Evolutionary conservation across 2,797 vertebrate genomes (phyloP).

Genomic region (Silurus aristotelis): DNA sequence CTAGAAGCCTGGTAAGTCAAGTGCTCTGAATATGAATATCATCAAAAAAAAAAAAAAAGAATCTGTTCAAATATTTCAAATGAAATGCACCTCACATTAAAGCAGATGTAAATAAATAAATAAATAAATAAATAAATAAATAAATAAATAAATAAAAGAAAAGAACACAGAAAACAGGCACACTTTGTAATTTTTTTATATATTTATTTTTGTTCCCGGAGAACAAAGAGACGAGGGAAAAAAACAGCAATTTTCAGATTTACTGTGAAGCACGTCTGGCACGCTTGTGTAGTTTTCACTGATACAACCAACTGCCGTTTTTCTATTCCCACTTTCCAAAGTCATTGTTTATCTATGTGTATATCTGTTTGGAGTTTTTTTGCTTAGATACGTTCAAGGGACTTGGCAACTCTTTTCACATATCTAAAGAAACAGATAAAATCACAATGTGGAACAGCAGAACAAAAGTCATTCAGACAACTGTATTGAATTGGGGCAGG

Average conservation of each 20-base stretch:
- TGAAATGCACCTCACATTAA: conserved; percentile 28
- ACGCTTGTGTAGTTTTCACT: not conserved
- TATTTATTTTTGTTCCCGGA: conserved; percentile 4
- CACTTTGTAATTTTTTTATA: not conserved
- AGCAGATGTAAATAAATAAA: conserved; percentile 4
- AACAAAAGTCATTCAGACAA: conserved; percentile 55
- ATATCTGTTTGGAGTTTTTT: conserved; percentile 26
- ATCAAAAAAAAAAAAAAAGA: not conserved
- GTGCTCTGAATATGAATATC: conserved; percentile 13
- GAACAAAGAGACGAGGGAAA: conserved; percentile 34
- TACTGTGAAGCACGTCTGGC: not conserved
- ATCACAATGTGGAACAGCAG: conserved; percentile 53
- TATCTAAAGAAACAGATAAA: conserved; percentile 41
- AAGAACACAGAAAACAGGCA: not conserved
- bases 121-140: too few species aligned
- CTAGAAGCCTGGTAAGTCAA: not conserved
- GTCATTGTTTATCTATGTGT: conserved; percentile 51
- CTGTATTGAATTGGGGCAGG: not conserved
- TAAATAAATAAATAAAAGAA: too few species aligned
- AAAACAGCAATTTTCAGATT: conserved; percentile 3
- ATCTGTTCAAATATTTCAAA: conserved; percentile 34
- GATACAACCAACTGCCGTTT: conserved; percentile 32
- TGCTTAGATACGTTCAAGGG: conserved; percentile 37
- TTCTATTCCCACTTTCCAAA: conserved; percentile 42
- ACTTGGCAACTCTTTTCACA: conserved; percentile 32